phyloP scores from a whole-genome alignment of 2,888 invertebrate genomes.

The Perizoma flavofasciatum region DNA sequence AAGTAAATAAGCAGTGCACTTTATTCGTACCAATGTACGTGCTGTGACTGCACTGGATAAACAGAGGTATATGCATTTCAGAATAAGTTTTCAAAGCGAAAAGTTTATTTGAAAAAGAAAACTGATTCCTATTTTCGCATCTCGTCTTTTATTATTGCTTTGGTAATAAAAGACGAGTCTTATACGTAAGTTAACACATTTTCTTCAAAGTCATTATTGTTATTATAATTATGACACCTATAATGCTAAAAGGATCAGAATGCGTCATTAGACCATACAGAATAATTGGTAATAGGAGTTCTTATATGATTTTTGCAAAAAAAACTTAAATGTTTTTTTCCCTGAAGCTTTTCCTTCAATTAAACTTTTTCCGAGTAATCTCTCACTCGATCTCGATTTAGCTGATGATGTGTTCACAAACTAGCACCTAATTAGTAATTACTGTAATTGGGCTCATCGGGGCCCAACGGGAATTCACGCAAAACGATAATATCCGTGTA shows the following conservation, averaged over 20 bases:
- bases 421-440: constrained; percentile 36
- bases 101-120: constrained; percentile 32
- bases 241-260: too few species aligned
- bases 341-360: background rate
- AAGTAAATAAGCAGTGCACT: constrained; percentile 71
- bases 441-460: constrained; percentile 31
- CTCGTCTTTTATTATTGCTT: background rate
- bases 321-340: too few species aligned
- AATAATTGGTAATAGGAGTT: too few species aligned
- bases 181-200: too few species aligned
- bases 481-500: constrained; percentile 23
- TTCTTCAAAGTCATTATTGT: too few species aligned
- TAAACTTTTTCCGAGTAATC: constrained; percentile 9
- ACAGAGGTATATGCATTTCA: constrained; percentile 32
- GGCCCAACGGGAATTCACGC: constrained; percentile 17
- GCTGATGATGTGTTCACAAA: constrained; percentile 31
- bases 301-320: too few species aligned
- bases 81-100: constrained; percentile 39
- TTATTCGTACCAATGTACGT: constrained; percentile 66
- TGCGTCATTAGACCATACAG: too few species aligned
- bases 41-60: constrained; percentile 48
- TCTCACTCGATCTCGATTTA: constrained; percentile 21
- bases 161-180: too few species aligned
- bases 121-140: constrained; percentile 18
- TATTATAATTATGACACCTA: too few species aligned